A percentile compares a stretch with the other conserved stretches of the same genome.
Conservation (phyloP, 1,140 invertebrate species). For the Eumeta japonica region DNA sequence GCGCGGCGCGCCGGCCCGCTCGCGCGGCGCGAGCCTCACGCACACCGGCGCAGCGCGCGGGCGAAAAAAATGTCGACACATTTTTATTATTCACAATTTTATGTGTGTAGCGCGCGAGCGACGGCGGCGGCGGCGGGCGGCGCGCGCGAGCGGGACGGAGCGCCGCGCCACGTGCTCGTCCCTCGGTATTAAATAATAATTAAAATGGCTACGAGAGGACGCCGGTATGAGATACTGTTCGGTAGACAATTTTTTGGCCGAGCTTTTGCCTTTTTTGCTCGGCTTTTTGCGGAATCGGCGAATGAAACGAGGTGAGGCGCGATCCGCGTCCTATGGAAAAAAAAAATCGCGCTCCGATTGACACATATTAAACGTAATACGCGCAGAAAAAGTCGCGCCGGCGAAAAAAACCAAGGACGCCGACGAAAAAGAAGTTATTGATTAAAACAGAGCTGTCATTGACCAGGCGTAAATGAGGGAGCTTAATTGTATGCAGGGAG, state of each 20-base stretch:
- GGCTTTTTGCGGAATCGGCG: constrained; percentile 43
- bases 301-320: constrained; percentile 26
- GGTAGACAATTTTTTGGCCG: constrained; percentile 53
- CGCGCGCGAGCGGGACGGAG: constrained; percentile 14
- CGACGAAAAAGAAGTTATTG: constrained; percentile 56
- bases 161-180: constrained; percentile 52
- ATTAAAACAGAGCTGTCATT: constrained; percentile 56
- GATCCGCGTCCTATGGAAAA: constrained; percentile 13
- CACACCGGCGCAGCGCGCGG: constrained; percentile 46
- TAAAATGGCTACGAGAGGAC: constrained; percentile 56
- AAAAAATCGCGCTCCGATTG: constrained; percentile 38
- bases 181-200: constrained; percentile 57
- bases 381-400: constrained; percentile 52
- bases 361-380: constrained; percentile 48
- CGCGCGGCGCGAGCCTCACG: constrained; percentile 49
- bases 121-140: constrained; percentile 20
- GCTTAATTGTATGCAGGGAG: constrained; percentile 50
- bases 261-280: constrained; percentile 45
- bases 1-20: constrained; percentile 43
- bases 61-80: constrained; percentile 58
- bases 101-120: constrained; percentile 51
- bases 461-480: constrained; percentile 56
- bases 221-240: constrained; percentile 49
- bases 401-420: constrained; percentile 52
- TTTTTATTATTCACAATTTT: constrained; percentile 58